phyloP scores from a whole-genome alignment of 2,797 vertebrate genomes.

The Xyrichtys novacula region DNA sequence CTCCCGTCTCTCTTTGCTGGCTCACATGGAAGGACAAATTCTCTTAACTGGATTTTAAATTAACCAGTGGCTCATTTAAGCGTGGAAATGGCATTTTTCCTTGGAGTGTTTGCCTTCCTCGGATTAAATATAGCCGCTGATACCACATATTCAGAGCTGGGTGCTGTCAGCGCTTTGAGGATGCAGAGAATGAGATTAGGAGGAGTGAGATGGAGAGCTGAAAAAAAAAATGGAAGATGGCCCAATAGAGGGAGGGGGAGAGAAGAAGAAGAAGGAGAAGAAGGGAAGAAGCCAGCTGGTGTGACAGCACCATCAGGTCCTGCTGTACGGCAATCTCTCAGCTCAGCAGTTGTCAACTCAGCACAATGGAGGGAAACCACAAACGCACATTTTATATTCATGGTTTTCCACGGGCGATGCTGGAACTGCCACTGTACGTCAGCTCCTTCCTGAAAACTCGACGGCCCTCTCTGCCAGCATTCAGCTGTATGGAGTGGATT shows the following conservation, averaged over 20 bases:
- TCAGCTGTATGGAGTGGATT: conserved; percentile 22
- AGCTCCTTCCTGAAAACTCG: conserved; percentile 23
- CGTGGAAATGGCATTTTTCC: conserved; percentile 47
- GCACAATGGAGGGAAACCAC: conserved; percentile 51
- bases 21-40: conserved; percentile 24
- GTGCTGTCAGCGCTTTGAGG: conserved; percentile 41
- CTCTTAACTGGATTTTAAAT: conserved; percentile 36
- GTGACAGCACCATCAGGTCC: conserved; percentile 62
- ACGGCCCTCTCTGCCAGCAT: conserved; percentile 3
- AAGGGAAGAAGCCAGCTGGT: conserved; percentile 20
- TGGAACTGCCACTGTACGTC: conserved; percentile 42
- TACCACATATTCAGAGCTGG: conserved; percentile 35
- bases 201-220: conserved; percentile 53
- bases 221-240: conserved; percentile 57
- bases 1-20: neutral
- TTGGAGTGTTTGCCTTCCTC: conserved; percentile 43
- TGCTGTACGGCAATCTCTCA: conserved; percentile 65
- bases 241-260: conserved; percentile 33
- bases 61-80: conserved; percentile 49
- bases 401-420: conserved; percentile 45
- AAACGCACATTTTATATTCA: conserved; percentile 70
- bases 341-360: conserved; percentile 66
- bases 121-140: conserved; percentile 62
- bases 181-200: conserved; percentile 73
- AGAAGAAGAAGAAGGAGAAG: conserved; percentile 7